phyloP scores from a whole-genome alignment of 1,140 invertebrate species.

The Camponotus floridanus region DNA sequence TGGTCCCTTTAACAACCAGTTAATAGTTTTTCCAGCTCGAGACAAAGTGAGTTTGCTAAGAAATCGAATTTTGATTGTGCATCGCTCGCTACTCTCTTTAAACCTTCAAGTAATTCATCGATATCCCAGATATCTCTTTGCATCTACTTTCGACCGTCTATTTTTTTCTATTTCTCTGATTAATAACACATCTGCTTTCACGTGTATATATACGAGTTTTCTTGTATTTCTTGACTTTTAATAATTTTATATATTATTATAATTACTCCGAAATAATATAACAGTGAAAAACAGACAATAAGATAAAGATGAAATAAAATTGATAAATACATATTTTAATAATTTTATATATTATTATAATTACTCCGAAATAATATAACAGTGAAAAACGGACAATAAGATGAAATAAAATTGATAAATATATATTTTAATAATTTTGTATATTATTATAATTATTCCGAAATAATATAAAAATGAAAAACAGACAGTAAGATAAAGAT shows the following conservation, averaged over 20 bases:
- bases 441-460: not conserved
- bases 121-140: not conserved
- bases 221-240: not conserved
- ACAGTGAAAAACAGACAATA: not conserved
- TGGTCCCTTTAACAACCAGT: conserved; percentile 69
- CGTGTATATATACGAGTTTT: not conserved
- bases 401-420: not conserved
- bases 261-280: not conserved
- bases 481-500: not conserved
- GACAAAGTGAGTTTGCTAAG: conserved; percentile 52
- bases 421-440: not conserved
- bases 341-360: not conserved
- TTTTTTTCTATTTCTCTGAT: not conserved
- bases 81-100: conserved; percentile 1
- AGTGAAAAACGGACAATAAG: not conserved
- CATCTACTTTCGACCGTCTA: not conserved
- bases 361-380: not conserved
- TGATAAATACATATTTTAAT: not conserved
- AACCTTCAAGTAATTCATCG: conserved; percentile 1
- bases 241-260: conserved; percentile 1
- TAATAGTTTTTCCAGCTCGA: conserved; percentile 69
- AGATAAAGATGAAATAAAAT: not conserved
- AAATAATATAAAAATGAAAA: no score
- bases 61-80: conserved; percentile 46
- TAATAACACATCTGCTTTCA: not conserved